Evolutionary conservation across 35 echinoderm and acorn worm species (phyloP), one percentile per base, ranked within the genome.

Genomic region (Nesometra sesokonis): DNA sequence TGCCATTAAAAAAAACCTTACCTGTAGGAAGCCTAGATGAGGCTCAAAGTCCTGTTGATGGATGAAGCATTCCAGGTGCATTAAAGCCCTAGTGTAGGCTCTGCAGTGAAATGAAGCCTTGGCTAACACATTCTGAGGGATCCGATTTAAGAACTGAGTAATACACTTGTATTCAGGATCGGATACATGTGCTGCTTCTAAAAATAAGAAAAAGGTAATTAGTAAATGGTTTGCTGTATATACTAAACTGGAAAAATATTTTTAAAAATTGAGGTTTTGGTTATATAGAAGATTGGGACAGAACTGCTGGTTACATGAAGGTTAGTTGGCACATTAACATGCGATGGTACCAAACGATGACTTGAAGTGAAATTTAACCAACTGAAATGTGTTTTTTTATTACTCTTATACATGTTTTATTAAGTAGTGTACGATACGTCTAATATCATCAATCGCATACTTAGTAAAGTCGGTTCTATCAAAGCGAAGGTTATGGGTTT

Each of bases 41-140:
- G 87, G 79, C 77, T 97, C 92, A 27, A 93, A 33, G 77, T 97
- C 89, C 36, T 85, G 46, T 32, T 87, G 85, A 47, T 97, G 47
- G 4, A 97, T 88, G 87, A 86, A 93, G 0, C 84, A 80, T 80
- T 97, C 95, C 90, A 91, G 91, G 89, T 97, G 95, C 95, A 97
- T 97, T 29, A 97, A 43, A n/a, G 95, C 84, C 76, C 95, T 91
- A 29, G 95, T 92, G 33, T 94, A 92, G 17, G 95, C 95, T 85
- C 85, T 91, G 82, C 95, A 97, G 31, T 97, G 84, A 67, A 89
- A 97, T 8, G 95, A 97, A 0, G 95, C 95, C 76, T 92, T 93
- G 15, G 95, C 89, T 80, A 97, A 78, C 13, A 97, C 89, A 84
- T 92, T 92, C 47, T 97, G 95, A 35, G 95, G 95, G 31, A 97